Evolutionary conservation across 2,113 vertebrate species (phyloP), one percentile per base, ranked within the genome.

Genomic region (Cochlearius cochlearius): DNA sequence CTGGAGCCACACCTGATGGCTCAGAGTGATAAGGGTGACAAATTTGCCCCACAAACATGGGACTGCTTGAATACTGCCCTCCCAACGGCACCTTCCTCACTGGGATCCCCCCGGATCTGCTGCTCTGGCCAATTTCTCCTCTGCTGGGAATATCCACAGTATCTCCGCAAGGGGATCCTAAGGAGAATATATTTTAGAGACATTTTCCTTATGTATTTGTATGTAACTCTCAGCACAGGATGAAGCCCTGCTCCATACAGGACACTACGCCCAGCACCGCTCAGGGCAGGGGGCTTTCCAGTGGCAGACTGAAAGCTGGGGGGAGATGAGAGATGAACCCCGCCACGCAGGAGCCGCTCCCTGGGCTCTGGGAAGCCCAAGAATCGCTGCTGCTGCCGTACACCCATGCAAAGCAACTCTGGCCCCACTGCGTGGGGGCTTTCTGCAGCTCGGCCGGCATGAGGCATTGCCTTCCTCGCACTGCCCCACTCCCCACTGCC

Each of bases 181-280:
- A 43, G 8, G 13, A 76, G 62, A 64, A 39, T 1, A 5, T 6
- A 18, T 7, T 20, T 32, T 26, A 53, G 58, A 43, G 36, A 34
- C 0, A 1, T 17, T 72, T 50, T 52, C 36, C 43, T 59, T 2
- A 2, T 0, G 2, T 2, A 12, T 13, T 2, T 12, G 12, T 7
- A 1, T 3, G 20, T 15, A 73, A 73, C 63, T 47, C 50, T 30
- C 27, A 56, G 2, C 3, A 3, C 6, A 38, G 49, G 67, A 41
- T 0, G 9, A 55, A 78, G 36, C 74, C 9, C 25, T 55, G 67
- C 62, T 36, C 53, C 69, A 20, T 1, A 5, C 27, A 36, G 34
- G 60, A 41, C 56, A 36, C 34, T 9, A 23, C 38, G 45, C 5
- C 23, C 60, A 64, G 78, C 49, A 6, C 82, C 50, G 75, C 58